These are phyloP conservation scores for Agraylea sexmaculata DNA, from an alignment of 1,140 invertebrate genomes.

Conservation along the genomic window DNA sequence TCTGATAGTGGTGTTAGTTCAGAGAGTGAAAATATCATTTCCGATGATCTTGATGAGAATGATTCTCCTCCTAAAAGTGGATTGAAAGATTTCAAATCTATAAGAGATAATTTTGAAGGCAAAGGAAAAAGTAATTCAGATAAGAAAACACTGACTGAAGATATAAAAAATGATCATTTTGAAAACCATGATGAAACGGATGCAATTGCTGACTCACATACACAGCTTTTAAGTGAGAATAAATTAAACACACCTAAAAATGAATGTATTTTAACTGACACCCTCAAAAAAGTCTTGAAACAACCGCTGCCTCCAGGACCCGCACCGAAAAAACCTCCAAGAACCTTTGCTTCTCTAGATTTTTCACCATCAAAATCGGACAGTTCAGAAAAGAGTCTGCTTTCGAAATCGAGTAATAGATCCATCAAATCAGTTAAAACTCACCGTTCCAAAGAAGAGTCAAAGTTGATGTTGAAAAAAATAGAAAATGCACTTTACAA, in stretches of 20 bases:
- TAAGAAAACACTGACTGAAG: background rate
- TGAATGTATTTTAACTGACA: constrained; percentile 35
- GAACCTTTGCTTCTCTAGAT: constrained; percentile 45
- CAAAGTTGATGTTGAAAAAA: constrained; percentile 48
- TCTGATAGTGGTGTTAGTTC: constrained; percentile 39
- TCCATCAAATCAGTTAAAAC: constrained; percentile 12
- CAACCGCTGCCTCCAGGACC: constrained; percentile 51
- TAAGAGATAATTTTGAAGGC: constrained; percentile 12
- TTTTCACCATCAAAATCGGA: constrained; percentile 8
- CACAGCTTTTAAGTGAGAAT: too few species aligned
- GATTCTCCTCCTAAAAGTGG: constrained; percentile 16
- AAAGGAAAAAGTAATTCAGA: constrained; percentile 3
- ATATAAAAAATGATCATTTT: background rate
- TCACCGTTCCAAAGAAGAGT: constrained; percentile 29
- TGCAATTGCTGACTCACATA: too few species aligned
- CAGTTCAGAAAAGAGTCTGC: constrained; percentile 8
- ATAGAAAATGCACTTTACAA: constrained; percentile 43
- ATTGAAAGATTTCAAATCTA: constrained; percentile 16
- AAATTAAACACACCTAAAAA: too few species aligned
- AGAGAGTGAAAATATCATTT: constrained; percentile 32
- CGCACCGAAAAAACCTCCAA: constrained; percentile 58
- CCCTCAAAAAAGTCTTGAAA: constrained; percentile 47
- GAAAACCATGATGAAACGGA: too few species aligned
- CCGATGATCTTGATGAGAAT: constrained; percentile 20
- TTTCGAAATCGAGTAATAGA: constrained; percentile 7